Base-by-base conservation (phyloP, 1,140 invertebrate genomes). In the Pemphigus obesinymphae region DNA sequence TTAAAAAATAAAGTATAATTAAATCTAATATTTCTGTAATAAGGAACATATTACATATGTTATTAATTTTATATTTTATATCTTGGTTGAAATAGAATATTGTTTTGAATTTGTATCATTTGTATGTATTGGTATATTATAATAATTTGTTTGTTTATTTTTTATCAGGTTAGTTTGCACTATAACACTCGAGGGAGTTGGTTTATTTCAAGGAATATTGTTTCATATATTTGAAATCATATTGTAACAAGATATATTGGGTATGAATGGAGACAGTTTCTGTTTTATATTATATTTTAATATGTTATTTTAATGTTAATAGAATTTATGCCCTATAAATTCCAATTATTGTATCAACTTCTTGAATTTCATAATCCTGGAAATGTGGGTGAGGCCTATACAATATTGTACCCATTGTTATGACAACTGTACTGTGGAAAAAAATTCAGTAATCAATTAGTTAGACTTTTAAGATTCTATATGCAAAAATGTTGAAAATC, bases 281-380 rank as follows among this genome's bases (percentile, higher is more conserved):
- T 70, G 0, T 48, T 17, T 17, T 11, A 72, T 26, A 34, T 7
- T 34, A 82, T 61, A 45, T 10, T 20, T 3, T 58, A 58, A 34
- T 40, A 58, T 1, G 20, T 43, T 29, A n/a, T 70, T 73, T 81
- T 37, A 29, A 26, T 83, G 70, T 84, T 89, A 89, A 3, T 86
- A 94, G 97, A 99, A 88, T 99, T 99, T 89, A 93, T 98, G 87
- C 97, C 97, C 1, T 99, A 99, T 87, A 94, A 97, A 48, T 98
- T 99, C 87, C 97, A 99, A 94, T 92, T 99, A 86, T 88, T 99
- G 45, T 96, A 96, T 0, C 88, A 99, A 7, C 88, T 99, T 45
- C 89, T 99, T 86, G 96, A 99, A 88, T 88, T 96, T 80, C 93
- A 94, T 83, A 86, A 86, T 11, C 86, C 73, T 34, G 84, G 86